Base-by-base conservation (phyloP, 2,113 vertebrate genomes). In the Lophotis ruficrista region DNA sequence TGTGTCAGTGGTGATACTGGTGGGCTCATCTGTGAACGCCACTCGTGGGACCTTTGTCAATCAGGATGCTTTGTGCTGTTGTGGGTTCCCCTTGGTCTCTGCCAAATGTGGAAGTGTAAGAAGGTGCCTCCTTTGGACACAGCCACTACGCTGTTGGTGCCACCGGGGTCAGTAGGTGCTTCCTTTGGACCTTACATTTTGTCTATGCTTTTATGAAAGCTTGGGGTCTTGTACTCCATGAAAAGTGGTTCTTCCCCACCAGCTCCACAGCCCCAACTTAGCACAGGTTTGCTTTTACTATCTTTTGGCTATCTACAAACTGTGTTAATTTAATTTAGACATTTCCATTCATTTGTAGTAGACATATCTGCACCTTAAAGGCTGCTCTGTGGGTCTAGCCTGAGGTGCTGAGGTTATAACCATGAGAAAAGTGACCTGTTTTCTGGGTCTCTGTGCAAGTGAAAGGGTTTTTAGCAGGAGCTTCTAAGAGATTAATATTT, bases 81-180 rank as follows among this genome's bases (percentile, higher is more conserved):
- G 35, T 37, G 60, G 33, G 48, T 53, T 25, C 48, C 35, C 38
- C 8, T 24, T 18, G 51, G 15, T 51, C 47, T 91, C 14, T 58
- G 62, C 9, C n/a, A 61, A 31, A 21, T 3, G 37, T 48, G 27
- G 51, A 58, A 30, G 20, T 3, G 3, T 11, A n/a, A 68, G 43
- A 86, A 83, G 30, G 12, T 22, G 14, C 16, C 11, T 78, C 25
- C 48, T 81, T 62, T 56, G 1, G 10, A 1, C 11, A 61, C 45
- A 60, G 37, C 68, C 5, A 1, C 48, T 22, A 13, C 0, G 0
- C 54, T 61, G 30, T 50, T 30, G 17, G 10, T n/a, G 51, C 57
- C 77, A 35, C n/a, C 30, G 7, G 31, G 2, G 0, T 1, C 31
- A 35, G 35, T 11, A 24, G 69, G 48, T 2, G 0, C 30, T 60